phyloP scores from a whole-genome alignment of 37 sponge, comb jelly and placozoan genomes.

The Crambe crambe region DNA sequence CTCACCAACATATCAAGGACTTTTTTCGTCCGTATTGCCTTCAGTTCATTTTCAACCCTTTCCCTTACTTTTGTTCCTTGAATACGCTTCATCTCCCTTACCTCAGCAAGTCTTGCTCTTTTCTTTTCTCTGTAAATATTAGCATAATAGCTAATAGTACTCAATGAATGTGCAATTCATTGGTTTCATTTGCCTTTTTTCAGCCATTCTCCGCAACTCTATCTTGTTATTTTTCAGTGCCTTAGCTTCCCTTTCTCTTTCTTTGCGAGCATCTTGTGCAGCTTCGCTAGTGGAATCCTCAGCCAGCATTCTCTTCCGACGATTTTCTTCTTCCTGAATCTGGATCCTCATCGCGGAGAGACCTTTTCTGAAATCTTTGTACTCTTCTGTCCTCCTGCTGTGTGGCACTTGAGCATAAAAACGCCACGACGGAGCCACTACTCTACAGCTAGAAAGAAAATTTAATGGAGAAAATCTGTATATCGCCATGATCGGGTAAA shows the following conservation, averaged over 20 bases:
- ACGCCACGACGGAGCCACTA: neutral
- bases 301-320: conserved; percentile 22
- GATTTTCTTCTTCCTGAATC: conserved; percentile 14
- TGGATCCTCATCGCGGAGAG: conserved; percentile 14
- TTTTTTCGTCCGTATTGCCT: conserved; percentile 4
- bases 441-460: neutral
- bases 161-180: neutral
- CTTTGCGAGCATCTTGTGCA: conserved; percentile 40
- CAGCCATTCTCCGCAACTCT: conserved; percentile 61
- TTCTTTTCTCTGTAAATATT: neutral
- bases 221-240: conserved; percentile 39
- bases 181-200: conserved; percentile 28
- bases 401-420: neutral
- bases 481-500: too few relatives aligned
- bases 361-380: conserved; percentile 19
- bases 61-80: neutral
- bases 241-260: conserved; percentile 34
- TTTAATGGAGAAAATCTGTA: neutral
- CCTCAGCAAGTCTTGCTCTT: neutral
- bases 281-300: conserved; percentile 48
- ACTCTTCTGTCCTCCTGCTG: conserved; percentile 19
- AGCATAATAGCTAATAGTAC: neutral
- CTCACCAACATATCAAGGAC: neutral
- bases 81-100: neutral
- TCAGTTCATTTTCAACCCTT: neutral